phyloP scores from a whole-genome alignment of 2,888 invertebrate genomes.

The Campoletis raptor region DNA sequence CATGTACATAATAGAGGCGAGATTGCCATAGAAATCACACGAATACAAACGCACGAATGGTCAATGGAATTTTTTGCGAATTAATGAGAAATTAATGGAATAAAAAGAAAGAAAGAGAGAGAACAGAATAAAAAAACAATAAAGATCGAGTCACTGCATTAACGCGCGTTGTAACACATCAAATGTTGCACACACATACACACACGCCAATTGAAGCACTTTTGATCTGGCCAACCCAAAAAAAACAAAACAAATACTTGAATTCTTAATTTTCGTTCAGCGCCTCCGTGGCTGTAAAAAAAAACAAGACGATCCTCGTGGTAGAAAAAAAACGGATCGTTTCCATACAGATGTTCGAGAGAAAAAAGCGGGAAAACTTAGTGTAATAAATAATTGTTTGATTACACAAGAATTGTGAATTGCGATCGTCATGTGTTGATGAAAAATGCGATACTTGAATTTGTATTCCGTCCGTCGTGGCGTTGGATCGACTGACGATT shows the following conservation, averaged over 20 bases:
- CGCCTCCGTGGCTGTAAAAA: slow-evolving; percentile 45
- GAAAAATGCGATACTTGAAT: slow-evolving; percentile 11
- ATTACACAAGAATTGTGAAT: slow-evolving; percentile 12
- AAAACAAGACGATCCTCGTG: slow-evolving; percentile 21
- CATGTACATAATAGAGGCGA: slow-evolving; percentile 72
- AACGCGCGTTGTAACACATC: slow-evolving; percentile 60
- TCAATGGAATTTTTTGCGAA: slow-evolving; percentile 68
- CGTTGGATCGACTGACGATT: slow-evolving; percentile 36
- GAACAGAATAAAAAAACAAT: slow-evolving; percentile 34
- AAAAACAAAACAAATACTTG: slow-evolving; percentile 13
- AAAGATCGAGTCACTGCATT: slow-evolving; percentile 63
- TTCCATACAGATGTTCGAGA: not conserved
- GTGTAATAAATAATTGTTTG: not conserved
- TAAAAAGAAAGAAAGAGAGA: slow-evolving; percentile 27
- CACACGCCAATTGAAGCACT: slow-evolving; percentile 52
- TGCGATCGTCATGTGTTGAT: not conserved
- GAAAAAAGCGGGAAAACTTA: not conserved
- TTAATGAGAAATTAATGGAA: slow-evolving; percentile 64
- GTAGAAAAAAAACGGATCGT: not conserved
- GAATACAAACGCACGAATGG: slow-evolving; percentile 71
- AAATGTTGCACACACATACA: slow-evolving; percentile 54
- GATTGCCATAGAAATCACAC: slow-evolving; percentile 72
- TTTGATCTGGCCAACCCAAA: slow-evolving; percentile 42
- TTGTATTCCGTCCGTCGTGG: slow-evolving; percentile 51
- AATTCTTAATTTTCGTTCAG: slow-evolving; percentile 29